Base-by-base conservation (phyloP, 2,888 invertebrate genomes). In the Spialia ferax region DNA sequence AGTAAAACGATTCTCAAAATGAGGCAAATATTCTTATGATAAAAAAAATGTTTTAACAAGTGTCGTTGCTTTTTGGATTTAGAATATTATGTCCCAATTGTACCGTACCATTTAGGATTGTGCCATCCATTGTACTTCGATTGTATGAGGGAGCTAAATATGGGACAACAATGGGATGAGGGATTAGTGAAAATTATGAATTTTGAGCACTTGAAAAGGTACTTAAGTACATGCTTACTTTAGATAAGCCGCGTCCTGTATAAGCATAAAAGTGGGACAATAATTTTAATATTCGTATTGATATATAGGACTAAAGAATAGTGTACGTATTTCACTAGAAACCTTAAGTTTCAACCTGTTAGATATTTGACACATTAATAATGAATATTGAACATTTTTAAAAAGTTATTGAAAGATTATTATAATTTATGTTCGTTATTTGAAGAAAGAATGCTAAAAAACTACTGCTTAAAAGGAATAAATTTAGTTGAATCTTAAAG, bases 181-280 rank as follows among this genome's bases (percentile, higher is more conserved):
- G 56, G 64, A 64, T 64, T 64, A 64, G 50, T 15, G 35, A 26
- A 64, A 50, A 57, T 64, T 64, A 57, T 50, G 50, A 45, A 62
- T 52, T 52, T 62, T 15, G 3, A 62, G 32, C 22, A 48, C 50
- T 61, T 32, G 29, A 61, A 50, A 60, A 18, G 61, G 50, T 61
- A 20, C 50, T 57, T 57, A 42, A 22, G 20, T 32, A 32, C n/a
- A 1, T 50, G 22, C 20, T 13, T 50, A 22, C 13, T 60, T 45
- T 10, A 18, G 59, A 59, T 45, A 60, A 45, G 26, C 18, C 38
- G 42, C 18, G 15, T 18, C 26, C 10, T 22, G 23, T 59, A 26
- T 38, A n/a, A 29, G n/a, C n/a, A n/a, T n/a, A 26, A 60, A 32
- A 61, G 50, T 48, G 29, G 13, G 29, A 45, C 29, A 50, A 35